A percentile compares a stretch with the other conserved stretches of the same genome.
Conservation (phyloP, 1,140 invertebrate species). For the Brachionus sp. region DNA sequence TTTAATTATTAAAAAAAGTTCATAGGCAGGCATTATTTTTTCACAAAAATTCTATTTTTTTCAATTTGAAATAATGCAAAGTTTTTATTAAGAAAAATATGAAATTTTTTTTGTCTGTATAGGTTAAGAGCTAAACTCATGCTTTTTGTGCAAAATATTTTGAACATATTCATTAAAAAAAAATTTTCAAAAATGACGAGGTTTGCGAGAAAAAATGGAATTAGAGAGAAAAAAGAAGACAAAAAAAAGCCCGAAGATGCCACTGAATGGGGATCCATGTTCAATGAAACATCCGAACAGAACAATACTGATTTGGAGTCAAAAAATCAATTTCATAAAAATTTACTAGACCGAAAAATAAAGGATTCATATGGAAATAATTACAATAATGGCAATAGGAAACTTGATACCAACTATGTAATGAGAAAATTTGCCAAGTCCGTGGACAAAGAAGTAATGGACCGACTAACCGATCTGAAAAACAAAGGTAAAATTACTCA, state of each 20-base stretch:
- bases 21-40: slow-evolving; percentile 29
- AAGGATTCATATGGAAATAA: background rate
- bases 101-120: background rate
- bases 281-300: slow-evolving; percentile 53
- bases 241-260: slow-evolving; percentile 66
- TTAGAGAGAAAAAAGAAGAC: slow-evolving; percentile 67
- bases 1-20: slow-evolving; percentile 39
- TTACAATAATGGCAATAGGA: background rate
- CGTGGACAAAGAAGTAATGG: slow-evolving; percentile 17
- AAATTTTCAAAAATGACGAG: slow-evolving; percentile 65
- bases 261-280: slow-evolving; percentile 70
- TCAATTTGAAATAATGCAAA: background rate
- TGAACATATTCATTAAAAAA: background rate
- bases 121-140: background rate
- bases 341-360: slow-evolving; percentile 6
- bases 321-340: slow-evolving; percentile 30
- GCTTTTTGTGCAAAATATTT: background rate
- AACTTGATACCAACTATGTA: background rate
- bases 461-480: background rate
- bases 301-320: slow-evolving; percentile 35
- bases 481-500: slow-evolving; percentile 28
- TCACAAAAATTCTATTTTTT: too few relatives aligned
- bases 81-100: slow-evolving; percentile 4
- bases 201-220: slow-evolving; percentile 70
- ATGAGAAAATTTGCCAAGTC: slow-evolving; percentile 18